These are phyloP conservation scores for Donacobius atricapilla DNA, from an alignment of 2,113 vertebrate genomes.

Conservation along the genomic window DNA sequence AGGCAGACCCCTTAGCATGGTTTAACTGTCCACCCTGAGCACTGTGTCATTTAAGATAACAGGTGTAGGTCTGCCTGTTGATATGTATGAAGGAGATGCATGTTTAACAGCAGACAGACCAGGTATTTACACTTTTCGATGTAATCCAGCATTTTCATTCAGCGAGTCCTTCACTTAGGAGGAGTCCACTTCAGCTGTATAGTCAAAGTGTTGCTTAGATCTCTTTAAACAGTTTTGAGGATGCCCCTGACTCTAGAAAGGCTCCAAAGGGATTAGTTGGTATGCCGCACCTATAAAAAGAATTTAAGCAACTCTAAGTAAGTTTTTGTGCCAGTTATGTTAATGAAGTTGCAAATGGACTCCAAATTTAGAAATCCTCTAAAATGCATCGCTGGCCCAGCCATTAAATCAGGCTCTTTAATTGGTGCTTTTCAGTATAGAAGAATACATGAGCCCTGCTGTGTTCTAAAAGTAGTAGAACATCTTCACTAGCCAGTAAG, in stretches of 20 bases:
- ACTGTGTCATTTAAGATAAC: background rate
- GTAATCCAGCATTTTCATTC: background rate
- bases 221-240: background rate
- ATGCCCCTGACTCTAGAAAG: background rate
- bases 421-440: constrained; percentile 39
- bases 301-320: constrained; percentile 3
- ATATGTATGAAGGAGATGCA: background rate
- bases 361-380: background rate
- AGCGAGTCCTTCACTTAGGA: background rate
- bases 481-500: constrained; percentile 5
- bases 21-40: background rate
- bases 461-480: constrained; percentile 31
- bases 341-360: constrained; percentile 29
- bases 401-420: constrained; percentile 39
- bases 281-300: background rate
- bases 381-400: constrained; percentile 5
- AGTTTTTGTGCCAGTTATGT: background rate
- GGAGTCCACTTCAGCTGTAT: background rate
- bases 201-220: background rate
- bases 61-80: background rate
- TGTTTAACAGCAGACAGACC: background rate
- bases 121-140: background rate
- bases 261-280: background rate
- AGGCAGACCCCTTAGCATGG: background rate
- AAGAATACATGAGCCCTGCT: constrained; percentile 26